These are phyloP conservation scores for Jordanella pulchra DNA, from an alignment of 2,797 vertebrate genomes.

Conservation along the genomic window DNA sequence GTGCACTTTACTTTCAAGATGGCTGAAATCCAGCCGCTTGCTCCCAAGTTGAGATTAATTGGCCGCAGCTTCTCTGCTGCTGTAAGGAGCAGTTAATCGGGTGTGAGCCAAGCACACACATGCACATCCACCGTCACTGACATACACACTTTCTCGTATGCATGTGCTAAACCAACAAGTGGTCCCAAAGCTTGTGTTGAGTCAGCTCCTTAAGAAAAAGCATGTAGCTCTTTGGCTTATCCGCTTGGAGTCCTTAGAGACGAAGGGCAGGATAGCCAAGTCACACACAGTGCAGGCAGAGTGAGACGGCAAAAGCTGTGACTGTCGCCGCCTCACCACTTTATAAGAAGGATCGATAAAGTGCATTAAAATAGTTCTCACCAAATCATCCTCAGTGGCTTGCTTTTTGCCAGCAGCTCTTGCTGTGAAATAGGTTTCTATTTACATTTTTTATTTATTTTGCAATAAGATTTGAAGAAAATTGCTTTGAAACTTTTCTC, in stretches of 20 bases:
- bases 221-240: conserved; percentile 45
- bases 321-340: conserved; percentile 46
- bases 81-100: conserved; percentile 28
- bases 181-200: conserved; percentile 46
- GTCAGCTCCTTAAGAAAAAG: conserved; percentile 53
- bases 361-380: conserved; percentile 65
- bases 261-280: conserved; percentile 26
- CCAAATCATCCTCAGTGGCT: conserved; percentile 52
- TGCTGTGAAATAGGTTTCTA: conserved; percentile 16
- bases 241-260: conserved; percentile 50
- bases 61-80: conserved; percentile 37
- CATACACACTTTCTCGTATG: conserved; percentile 10
- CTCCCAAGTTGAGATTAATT: conserved; percentile 53
- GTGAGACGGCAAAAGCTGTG: conserved; percentile 24
- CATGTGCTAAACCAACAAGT: conserved; percentile 51
- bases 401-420: conserved; percentile 43
- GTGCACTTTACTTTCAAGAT: conserved; percentile 41
- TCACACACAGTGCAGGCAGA: conserved; percentile 38
- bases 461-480: conserved; percentile 24
- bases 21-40: conserved; percentile 51
- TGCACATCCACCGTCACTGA: conserved; percentile 18
- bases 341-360: conserved; percentile 59
- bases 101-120: conserved; percentile 36
- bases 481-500: not conserved
- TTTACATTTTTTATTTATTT: conserved; percentile 29